A percentile compares a stretch with the other conserved stretches of the same genome.
These are phyloP conservation scores for Caenorhabditis macrosperma DNA, from an alignment of 2,888 invertebrate genomes.

Conservation along the genomic window DNA sequence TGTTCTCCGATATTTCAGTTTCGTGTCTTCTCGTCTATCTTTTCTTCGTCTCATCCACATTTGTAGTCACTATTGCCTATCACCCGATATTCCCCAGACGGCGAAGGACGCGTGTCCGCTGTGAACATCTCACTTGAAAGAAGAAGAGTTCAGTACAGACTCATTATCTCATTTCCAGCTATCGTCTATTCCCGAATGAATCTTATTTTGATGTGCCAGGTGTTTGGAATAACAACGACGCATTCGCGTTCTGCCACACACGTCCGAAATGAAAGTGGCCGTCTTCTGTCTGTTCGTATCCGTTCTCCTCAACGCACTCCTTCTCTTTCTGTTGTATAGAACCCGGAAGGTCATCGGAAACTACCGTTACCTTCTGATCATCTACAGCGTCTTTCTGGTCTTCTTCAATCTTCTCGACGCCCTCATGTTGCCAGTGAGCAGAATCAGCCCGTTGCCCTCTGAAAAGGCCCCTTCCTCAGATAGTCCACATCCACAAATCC, in stretches of 20 bases:
- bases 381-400: constrained; percentile 15
- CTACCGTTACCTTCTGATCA: constrained; percentile 5
- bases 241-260: neutral
- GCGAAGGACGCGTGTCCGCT: too few species aligned
- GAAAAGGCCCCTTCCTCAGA: neutral
- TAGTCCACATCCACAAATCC: constrained; percentile 19
- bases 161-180: too few species aligned
- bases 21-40: constrained; percentile 26
- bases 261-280: neutral
- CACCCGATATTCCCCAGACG: too few species aligned
- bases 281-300: constrained; percentile 1
- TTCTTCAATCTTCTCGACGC: constrained; percentile 4
- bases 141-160: neutral
- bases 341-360: constrained; percentile 14
- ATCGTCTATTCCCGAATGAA: neutral
- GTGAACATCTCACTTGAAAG: too few species aligned
- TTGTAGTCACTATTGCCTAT: neutral
- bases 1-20: constrained; percentile 17
- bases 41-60: constrained; percentile 10
- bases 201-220: neutral
- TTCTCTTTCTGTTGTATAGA: neutral
- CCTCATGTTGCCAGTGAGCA: constrained; percentile 4
- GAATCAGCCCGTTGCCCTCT: too few species aligned
- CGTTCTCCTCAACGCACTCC: neutral
- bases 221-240: neutral